Percentiles rank a stretch among this genome's conserved stretches.
These are phyloP conservation scores for Deilephila porcellus DNA, from an alignment of 2,888 invertebrate species.

Conservation along the genomic window DNA sequence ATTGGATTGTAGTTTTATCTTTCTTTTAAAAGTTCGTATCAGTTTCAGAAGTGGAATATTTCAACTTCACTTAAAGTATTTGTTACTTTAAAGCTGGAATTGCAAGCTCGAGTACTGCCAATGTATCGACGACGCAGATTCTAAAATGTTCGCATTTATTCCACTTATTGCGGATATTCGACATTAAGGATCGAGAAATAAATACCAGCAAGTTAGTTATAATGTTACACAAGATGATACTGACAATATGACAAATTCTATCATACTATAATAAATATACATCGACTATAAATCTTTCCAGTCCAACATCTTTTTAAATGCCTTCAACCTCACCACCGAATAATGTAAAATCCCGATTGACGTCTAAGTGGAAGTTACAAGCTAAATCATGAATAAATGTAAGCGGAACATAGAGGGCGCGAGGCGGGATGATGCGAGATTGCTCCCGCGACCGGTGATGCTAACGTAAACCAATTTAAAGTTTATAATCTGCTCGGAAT, in stretches of 20 bases:
- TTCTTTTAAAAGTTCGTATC: neutral
- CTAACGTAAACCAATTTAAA: constrained; percentile 56
- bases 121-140: too few species aligned
- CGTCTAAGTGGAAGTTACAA: neutral
- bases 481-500: constrained; percentile 50
- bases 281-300: neutral
- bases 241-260: too few species aligned
- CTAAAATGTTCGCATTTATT: too few species aligned
- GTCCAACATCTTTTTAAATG: neutral
- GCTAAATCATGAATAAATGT: neutral
- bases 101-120: too few species aligned
- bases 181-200: too few species aligned
- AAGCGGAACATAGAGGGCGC: neutral
- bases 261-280: too few species aligned
- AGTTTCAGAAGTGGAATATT: neutral
- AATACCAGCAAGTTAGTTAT: too few species aligned
- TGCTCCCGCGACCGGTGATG: constrained; percentile 30
- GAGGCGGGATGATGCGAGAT: constrained; percentile 7
- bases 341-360: neutral
- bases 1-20: neutral
- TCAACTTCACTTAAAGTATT: too few species aligned
- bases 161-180: too few species aligned
- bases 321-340: neutral
- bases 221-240: too few species aligned
- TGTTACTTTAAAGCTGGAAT: too few species aligned